Conservation (phyloP, 2,113 vertebrate species). For the Anoura caudifer region DNA sequence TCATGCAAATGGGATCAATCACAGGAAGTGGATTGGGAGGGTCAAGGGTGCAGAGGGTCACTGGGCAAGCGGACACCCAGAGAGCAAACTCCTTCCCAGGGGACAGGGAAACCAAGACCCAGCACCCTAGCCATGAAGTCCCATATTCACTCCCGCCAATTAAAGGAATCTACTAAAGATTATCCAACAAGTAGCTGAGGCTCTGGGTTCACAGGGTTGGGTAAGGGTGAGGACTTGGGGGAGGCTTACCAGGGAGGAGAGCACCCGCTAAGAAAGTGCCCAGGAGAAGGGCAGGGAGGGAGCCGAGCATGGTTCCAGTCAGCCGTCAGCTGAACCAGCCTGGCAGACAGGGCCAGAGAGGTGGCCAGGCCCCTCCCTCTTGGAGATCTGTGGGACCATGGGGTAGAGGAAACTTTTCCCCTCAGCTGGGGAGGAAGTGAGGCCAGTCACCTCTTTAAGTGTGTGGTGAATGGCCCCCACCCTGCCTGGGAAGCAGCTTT, state of each 20-base stretch:
- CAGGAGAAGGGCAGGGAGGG: conserved; percentile 40
- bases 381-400: neutral
- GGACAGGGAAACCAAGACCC: neutral
- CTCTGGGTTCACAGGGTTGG: neutral
- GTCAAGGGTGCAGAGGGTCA: neutral
- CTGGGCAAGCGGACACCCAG: neutral
- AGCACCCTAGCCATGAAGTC: neutral
- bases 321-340: neutral
- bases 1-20: neutral
- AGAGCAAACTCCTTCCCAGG: neutral
- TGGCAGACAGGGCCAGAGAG: neutral
- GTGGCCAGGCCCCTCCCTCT: neutral
- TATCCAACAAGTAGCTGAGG: neutral
- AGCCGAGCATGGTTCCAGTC: neutral
- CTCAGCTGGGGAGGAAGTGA: conserved; percentile 43
- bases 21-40: neutral
- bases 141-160: neutral
- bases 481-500: conserved; percentile 44
- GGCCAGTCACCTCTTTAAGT: neutral
- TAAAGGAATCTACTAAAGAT: neutral
- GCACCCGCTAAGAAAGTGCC: conserved; percentile 4
- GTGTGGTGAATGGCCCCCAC: neutral
- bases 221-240: neutral
- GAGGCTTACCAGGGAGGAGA: neutral
- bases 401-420: neutral